Conservation (phyloP, 2,888 invertebrate species). For the Dermolepida albohirtum region DNA sequence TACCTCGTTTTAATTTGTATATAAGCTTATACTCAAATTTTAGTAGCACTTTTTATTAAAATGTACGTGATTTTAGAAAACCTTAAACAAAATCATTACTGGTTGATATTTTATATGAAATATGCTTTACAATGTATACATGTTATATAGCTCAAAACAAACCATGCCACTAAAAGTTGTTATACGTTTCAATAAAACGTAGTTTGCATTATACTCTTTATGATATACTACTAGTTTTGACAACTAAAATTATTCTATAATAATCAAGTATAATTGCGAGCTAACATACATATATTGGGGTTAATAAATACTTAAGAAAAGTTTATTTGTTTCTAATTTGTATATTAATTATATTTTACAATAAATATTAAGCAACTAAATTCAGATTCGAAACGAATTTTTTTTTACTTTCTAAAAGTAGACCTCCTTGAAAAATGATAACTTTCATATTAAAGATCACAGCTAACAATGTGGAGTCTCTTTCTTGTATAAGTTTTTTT, state of each 20-base stretch:
- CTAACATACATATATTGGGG: slow-evolving; percentile 38
- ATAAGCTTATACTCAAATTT: slow-evolving; percentile 26
- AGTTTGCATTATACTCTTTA: slow-evolving; percentile 18
- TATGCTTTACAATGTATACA: slow-evolving; percentile 2
- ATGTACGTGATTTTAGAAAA: slow-evolving; percentile 14
- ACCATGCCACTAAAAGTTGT: slow-evolving; percentile 37
- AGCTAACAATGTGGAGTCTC: slow-evolving; percentile 64
- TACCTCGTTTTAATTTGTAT: slow-evolving; percentile 50
- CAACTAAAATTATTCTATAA: slow-evolving; percentile 35
- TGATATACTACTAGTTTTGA: slow-evolving; percentile 21
- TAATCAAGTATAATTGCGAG: slow-evolving; percentile 39
- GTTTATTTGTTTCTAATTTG: slow-evolving; percentile 24
- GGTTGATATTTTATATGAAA: slow-evolving; percentile 14
- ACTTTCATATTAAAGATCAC: slow-evolving; percentile 60
- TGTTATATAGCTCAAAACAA: slow-evolving; percentile 32
- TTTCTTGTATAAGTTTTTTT: slow-evolving; percentile 52
- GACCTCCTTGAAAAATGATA: slow-evolving; percentile 50
- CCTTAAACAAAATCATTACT: slow-evolving; percentile 12
- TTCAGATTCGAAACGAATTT: slow-evolving; percentile 34
- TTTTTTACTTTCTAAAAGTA: slow-evolving; percentile 45
- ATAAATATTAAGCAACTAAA: slow-evolving; percentile 46
- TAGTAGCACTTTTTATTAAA: slow-evolving; percentile 31
- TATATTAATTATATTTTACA: slow-evolving; percentile 31
- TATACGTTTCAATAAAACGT: slow-evolving; percentile 28
- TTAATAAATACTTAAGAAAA: slow-evolving; percentile 41